Conservation (phyloP, 2,797 vertebrate species). For the Etheostoma nigrum region DNA sequence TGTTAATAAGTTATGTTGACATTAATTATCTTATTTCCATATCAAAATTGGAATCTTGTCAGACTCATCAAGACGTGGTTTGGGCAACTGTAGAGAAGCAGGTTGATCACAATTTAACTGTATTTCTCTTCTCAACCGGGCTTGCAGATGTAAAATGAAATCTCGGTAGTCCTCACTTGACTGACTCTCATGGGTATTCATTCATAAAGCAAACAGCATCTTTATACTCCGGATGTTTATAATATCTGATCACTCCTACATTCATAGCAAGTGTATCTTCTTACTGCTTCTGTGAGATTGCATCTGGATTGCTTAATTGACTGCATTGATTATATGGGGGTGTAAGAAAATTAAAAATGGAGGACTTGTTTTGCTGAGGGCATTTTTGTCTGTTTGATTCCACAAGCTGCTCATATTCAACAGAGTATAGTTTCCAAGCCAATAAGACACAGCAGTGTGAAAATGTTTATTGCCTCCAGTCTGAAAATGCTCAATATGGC, state of each 20-base stretch:
- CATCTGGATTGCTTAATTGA: constrained; percentile 29
- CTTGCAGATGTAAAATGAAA: constrained; percentile 14
- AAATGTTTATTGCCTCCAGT: constrained; percentile 32
- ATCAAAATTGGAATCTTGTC: background rate
- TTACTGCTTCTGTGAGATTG: constrained; percentile 23
- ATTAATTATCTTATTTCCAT: constrained; percentile 18
- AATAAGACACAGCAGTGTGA: constrained; percentile 32
- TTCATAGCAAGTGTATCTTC: background rate
- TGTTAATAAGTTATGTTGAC: constrained; percentile 5
- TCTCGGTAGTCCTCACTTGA: constrained; percentile 6
- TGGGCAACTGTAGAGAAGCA: constrained; percentile 15
- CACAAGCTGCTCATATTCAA: constrained; percentile 32
- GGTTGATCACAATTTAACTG: background rate
- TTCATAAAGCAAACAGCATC: background rate
- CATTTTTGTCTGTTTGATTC: constrained; percentile 44
- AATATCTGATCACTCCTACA: constrained; percentile 5
- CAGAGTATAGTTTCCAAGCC: constrained; percentile 37
- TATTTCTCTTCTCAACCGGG: background rate
- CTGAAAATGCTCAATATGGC: constrained; percentile 32
- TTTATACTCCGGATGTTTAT: constrained; percentile 4
- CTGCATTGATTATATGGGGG: constrained; percentile 9
- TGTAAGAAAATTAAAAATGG: constrained; percentile 28
- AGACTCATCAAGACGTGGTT: constrained; percentile 24
- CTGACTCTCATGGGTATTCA: background rate
- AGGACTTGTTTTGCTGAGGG: constrained; percentile 8